Evolutionary conservation across 2,888 invertebrate species (phyloP).

Genomic region (Eilema caniola): DNA sequence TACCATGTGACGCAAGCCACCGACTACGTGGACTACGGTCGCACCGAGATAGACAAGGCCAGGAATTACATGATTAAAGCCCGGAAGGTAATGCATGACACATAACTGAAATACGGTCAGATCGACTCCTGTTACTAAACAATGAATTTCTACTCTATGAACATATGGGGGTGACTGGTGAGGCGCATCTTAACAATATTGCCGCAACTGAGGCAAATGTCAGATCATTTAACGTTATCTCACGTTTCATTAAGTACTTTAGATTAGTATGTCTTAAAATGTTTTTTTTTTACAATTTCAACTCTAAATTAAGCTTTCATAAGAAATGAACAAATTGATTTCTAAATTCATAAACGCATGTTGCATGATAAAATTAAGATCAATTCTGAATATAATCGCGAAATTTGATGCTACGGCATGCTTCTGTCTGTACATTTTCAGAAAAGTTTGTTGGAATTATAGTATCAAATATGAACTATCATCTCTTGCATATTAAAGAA

Average conservation of each 20-base stretch:
- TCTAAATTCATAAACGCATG: slow-evolving; percentile 31
- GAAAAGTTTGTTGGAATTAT: background rate
- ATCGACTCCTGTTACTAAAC: slow-evolving; percentile 42
- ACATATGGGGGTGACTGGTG: slow-evolving; percentile 29
- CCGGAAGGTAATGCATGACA: slow-evolving; percentile 90
- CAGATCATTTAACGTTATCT: slow-evolving; percentile 11
- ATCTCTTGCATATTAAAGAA: background rate
- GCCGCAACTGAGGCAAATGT: slow-evolving; percentile 21
- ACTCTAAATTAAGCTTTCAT: slow-evolving; percentile 16
- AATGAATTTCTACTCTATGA: slow-evolving; percentile 25
- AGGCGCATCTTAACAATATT: slow-evolving; percentile 38
- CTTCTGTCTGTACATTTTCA: background rate
- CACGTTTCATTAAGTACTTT: slow-evolving; percentile 15
- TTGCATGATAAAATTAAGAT: slow-evolving; percentile 27
- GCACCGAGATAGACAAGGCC: slow-evolving; percentile 92
- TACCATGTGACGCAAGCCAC: slow-evolving; percentile 95
- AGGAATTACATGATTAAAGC: slow-evolving; percentile 95
- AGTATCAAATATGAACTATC: background rate
- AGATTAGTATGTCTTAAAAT: background rate
- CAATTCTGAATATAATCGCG: background rate
- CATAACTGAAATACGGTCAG: slow-evolving; percentile 27
- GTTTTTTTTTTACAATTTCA: background rate
- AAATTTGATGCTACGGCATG: background rate
- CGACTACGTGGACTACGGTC: slow-evolving; percentile 94
- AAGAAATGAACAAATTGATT: slow-evolving; percentile 20